Percentiles rank a stretch among this genome's conserved stretches.
Evolutionary conservation across 2,888 invertebrate genomes (phyloP).

Genomic region (Liodrosophila aerea): DNA sequence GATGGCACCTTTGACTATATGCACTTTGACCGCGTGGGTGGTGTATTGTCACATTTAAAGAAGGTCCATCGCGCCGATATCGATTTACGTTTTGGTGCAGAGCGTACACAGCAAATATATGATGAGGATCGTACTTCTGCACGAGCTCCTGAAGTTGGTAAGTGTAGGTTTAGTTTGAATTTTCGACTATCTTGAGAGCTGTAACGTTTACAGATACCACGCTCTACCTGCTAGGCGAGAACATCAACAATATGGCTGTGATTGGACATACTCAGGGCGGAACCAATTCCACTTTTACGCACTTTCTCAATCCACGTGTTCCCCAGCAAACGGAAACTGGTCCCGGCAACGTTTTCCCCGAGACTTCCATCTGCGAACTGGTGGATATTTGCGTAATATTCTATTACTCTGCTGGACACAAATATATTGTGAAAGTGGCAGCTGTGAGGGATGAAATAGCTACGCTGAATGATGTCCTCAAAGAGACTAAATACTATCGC

Average conservation of each 20-base stretch:
- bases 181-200: neutral
- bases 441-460: constrained; percentile 82
- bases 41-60: constrained; percentile 81
- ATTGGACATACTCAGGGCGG: constrained; percentile 74
- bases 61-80: constrained; percentile 80
- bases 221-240: constrained; percentile 77
- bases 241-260: constrained; percentile 76
- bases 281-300: constrained; percentile 66
- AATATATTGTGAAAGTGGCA: constrained; percentile 82
- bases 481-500: constrained; percentile 80
- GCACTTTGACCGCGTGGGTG: constrained; percentile 82
- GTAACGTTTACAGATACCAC: constrained; percentile 67
- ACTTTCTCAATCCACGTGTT: constrained; percentile 69
- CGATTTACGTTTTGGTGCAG: constrained; percentile 72
- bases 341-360: constrained; percentile 69
- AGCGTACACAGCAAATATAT: constrained; percentile 68
- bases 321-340: constrained; percentile 45
- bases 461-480: constrained; percentile 79
- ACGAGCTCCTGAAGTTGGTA: constrained; percentile 79
- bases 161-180: constrained; percentile 16
- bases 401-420: constrained; percentile 82
- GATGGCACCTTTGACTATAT: constrained; percentile 81
- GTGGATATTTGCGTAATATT: constrained; percentile 80
- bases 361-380: constrained; percentile 79
- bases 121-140: constrained; percentile 71